phyloP scores from a whole-genome alignment of 2,113 vertebrate species.

The Indicator indicator region DNA sequence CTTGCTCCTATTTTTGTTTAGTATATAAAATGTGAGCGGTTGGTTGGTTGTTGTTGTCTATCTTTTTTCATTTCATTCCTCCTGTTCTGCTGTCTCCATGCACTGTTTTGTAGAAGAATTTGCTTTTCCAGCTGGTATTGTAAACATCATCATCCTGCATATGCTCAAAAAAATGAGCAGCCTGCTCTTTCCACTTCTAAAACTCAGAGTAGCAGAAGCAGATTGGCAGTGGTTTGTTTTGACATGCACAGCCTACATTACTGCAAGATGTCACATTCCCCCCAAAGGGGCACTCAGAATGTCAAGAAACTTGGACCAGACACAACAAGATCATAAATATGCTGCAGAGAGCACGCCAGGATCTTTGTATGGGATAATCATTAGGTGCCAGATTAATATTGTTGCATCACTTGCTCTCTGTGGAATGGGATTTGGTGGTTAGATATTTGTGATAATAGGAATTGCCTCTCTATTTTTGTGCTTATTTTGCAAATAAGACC shows the following conservation, averaged over 20 bases:
- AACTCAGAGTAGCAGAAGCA: constrained; percentile 58
- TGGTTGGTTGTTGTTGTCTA: too few relatives aligned
- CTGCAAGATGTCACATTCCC: constrained; percentile 61
- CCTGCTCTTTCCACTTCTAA: constrained; percentile 46
- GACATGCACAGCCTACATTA: constrained; percentile 36
- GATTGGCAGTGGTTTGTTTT: constrained; percentile 56
- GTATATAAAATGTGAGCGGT: not conserved
- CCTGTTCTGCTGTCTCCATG: not conserved
- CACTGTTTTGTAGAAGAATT: not conserved
- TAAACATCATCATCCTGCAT: constrained; percentile 41
- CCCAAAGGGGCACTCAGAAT: constrained; percentile 60
- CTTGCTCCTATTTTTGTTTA: not conserved
- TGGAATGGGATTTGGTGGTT: constrained; percentile 11
- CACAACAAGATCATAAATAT: constrained; percentile 62
- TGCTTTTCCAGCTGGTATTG: constrained; percentile 48
- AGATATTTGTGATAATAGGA: not conserved
- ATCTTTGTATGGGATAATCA: constrained; percentile 44
- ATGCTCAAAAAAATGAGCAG: constrained; percentile 35
- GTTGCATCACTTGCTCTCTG: not conserved
- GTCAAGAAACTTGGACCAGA: constrained; percentile 61
- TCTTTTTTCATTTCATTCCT: not conserved
- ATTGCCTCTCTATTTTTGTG: not conserved
- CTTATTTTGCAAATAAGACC: not conserved
- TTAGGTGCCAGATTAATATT: constrained; percentile 26
- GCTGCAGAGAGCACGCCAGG: constrained; percentile 10